Evolutionary conservation across 2,113 vertebrate species (phyloP).

Genomic region (Nesogale talazaci): DNA sequence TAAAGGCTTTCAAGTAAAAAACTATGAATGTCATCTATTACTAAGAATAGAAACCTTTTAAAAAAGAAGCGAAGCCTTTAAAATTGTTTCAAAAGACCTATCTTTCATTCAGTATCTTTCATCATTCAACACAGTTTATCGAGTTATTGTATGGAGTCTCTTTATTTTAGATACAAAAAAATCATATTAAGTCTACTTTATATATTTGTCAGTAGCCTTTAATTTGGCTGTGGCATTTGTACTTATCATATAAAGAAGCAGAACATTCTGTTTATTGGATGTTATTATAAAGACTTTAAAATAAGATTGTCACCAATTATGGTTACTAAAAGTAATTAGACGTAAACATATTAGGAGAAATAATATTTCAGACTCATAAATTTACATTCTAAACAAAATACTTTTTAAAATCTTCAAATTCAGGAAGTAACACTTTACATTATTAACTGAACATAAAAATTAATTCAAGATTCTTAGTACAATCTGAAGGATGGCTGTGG

Average conservation of each 20-base stretch:
- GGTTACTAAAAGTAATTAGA: too few relatives aligned
- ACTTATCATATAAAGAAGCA: neutral
- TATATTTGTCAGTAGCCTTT: neutral
- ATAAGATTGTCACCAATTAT: too few relatives aligned
- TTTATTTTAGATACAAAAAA: constrained; percentile 56
- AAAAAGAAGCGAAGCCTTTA: constrained; percentile 2
- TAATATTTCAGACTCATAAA: too few relatives aligned
- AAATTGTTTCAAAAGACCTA: constrained; percentile 31
- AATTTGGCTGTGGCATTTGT: constrained; percentile 22
- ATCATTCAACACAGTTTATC: neutral
- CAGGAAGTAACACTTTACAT: too few relatives aligned
- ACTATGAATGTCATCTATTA: neutral
- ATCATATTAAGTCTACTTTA: neutral
- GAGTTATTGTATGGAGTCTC: neutral
- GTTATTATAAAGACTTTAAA: too few relatives aligned
- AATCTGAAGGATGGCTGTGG: too few relatives aligned
- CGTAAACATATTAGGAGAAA: too few relatives aligned
- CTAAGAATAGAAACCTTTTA: neutral
- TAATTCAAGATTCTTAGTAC: too few relatives aligned
- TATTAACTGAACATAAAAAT: too few relatives aligned
- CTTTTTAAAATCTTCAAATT: too few relatives aligned
- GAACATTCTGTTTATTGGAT: too few relatives aligned
- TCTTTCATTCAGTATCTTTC: neutral
- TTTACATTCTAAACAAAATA: too few relatives aligned
- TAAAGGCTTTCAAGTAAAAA: constrained; percentile 16